These are phyloP conservation scores for Macroramphosus scolopax DNA, from an alignment of 2,797 vertebrate genomes.

Conservation along the genomic window DNA sequence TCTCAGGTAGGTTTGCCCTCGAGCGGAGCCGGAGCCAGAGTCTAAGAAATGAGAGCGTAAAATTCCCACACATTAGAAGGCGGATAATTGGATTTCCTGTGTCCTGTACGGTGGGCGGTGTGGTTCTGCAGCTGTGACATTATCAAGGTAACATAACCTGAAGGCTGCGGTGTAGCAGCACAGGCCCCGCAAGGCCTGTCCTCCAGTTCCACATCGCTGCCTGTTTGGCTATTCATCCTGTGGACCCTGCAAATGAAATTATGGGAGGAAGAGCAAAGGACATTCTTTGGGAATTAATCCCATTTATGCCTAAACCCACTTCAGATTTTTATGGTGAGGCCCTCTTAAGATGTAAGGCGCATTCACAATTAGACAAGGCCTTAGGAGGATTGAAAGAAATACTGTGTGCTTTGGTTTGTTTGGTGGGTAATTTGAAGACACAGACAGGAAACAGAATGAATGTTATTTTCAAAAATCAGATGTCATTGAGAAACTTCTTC, in stretches of 20 bases:
- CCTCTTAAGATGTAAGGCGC: slow-evolving; percentile 69
- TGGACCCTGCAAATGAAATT: slow-evolving; percentile 82
- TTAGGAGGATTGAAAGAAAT: slow-evolving; percentile 52
- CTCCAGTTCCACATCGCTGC: slow-evolving; percentile 72
- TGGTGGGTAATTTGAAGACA: slow-evolving; percentile 30
- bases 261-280: slow-evolving; percentile 81
- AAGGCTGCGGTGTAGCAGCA: slow-evolving; percentile 68
- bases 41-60: slow-evolving; percentile 69
- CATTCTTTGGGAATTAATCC: slow-evolving; percentile 82
- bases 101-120: slow-evolving; percentile 67
- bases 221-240: slow-evolving; percentile 81
- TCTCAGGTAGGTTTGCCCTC: slow-evolving; percentile 56
- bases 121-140: slow-evolving; percentile 75
- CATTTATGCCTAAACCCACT: slow-evolving; percentile 80
- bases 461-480: slow-evolving; percentile 16
- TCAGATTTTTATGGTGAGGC: slow-evolving; percentile 73
- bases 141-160: slow-evolving; percentile 82
- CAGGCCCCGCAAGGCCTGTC: slow-evolving; percentile 70
- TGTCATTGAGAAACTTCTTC: slow-evolving; percentile 11
- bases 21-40: slow-evolving; percentile 51
- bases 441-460: slow-evolving; percentile 22
- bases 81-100: slow-evolving; percentile 73
- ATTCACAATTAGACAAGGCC: slow-evolving; percentile 76
- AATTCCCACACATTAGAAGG: slow-evolving; percentile 71
- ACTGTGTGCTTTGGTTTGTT: slow-evolving; percentile 51